Base-by-base conservation (phyloP, 2,888 invertebrate species). In the Flexamia atlantica region DNA sequence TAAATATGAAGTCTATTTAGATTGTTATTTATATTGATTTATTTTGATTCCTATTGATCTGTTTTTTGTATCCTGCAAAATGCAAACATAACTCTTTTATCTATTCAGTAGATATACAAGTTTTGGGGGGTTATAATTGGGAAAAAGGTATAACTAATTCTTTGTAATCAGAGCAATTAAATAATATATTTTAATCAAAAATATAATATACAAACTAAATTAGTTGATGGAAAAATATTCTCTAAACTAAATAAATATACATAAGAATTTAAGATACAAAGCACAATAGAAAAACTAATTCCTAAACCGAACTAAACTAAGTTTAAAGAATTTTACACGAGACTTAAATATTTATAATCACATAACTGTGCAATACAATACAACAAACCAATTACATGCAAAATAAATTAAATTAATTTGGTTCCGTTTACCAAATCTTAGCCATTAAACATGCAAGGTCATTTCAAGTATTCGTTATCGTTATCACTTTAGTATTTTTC, bases 351-450 rank as follows among this genome's bases (percentile, higher is more conserved):
- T 23, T 57, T 30, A 64, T 28, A 64, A 10, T 64, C 14, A 30
- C 17, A 14, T 64, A 1, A 17, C 30, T 64, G 64, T 64, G 30
- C 64, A 64, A 64, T 64, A 28, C 64, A 64, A 17, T 28, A 9
- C 5, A 64, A 28, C 3, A 28, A 64, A 64, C 23, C 28, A 28
- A 28, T 30, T 64, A 64, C 64, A 64, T 64, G 64, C 64, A 64
- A 64, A 64, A 64, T 64, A 64, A 28, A 28, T 3, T 9, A 28
- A 64, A 64, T 14, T 25, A 1, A 14, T 14, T 28, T 28, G 4
- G 64, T 64, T 64, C 64, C 30, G 12, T 14, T 1, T 23, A 28
- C 64, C 64, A 30, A 64, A 64, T 64, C 64, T 64, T 64, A 64
- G 64, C 64, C 64, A 30, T 64, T 9, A 64, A 25, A 64, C 64